Evolutionary conservation across 2,888 invertebrate genomes (phyloP).

Genomic region (Acleris cristana): DNA sequence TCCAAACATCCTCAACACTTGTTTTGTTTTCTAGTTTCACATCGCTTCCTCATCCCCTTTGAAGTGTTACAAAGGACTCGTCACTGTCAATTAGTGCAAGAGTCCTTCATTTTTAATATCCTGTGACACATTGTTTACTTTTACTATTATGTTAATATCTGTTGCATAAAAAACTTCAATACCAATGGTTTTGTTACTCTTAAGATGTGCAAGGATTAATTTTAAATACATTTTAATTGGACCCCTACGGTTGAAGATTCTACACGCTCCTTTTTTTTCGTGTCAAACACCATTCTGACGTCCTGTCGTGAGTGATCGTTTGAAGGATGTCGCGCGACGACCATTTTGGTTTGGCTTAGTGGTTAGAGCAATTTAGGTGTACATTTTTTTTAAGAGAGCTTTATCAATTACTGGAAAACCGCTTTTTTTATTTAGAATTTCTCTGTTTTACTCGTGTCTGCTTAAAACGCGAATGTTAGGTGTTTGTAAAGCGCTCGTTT

Average conservation of each 20-base stretch:
- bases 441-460: too few species aligned
- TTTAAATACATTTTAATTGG: constrained; percentile 75
- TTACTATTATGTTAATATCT: constrained; percentile 39
- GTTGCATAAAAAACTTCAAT: constrained; percentile 42
- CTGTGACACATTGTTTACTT: constrained; percentile 48
- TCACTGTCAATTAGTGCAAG: constrained; percentile 61
- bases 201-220: constrained; percentile 57
- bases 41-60: constrained; percentile 51
- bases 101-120: constrained; percentile 55
- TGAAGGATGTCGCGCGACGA: constrained; percentile 55
- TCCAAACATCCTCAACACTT: constrained; percentile 5
- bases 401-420: constrained; percentile 14
- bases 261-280: constrained; percentile 41
- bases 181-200: constrained; percentile 34
- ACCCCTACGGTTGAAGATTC: constrained; percentile 51
- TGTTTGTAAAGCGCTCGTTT: too few species aligned
- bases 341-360: constrained; percentile 47
- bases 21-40: constrained; percentile 51
- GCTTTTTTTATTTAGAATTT: background rate
- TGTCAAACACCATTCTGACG: constrained; percentile 52
- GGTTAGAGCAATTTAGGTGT: constrained; percentile 30
- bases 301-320: constrained; percentile 48
- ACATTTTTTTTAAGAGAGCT: constrained; percentile 9
- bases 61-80: constrained; percentile 58
- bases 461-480: too few species aligned